A percentile compares a stretch with the other conserved stretches of the same genome.
These are phyloP conservation scores for Drosophila virilis DNA, from an alignment of 1,140 invertebrate species.

Conservation along the genomic window DNA sequence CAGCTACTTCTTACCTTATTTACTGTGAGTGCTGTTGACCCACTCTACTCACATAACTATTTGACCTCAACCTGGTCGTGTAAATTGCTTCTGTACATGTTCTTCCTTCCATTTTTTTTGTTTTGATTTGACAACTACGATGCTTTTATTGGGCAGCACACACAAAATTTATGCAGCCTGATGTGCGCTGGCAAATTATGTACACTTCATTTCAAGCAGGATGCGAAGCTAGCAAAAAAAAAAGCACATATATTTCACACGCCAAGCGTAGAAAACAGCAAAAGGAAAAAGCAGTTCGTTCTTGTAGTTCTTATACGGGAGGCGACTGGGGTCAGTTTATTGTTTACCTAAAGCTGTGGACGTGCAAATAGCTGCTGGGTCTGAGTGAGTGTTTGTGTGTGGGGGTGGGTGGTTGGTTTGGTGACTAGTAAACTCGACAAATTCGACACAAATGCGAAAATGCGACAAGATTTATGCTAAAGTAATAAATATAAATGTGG, in stretches of 20 bases:
- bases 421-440: constrained; percentile 74
- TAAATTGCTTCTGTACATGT: constrained; percentile 29
- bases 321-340: constrained; percentile 65
- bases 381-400: constrained; percentile 1
- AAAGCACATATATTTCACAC: constrained; percentile 64
- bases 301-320: not conserved
- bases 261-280: not conserved
- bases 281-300: not conserved
- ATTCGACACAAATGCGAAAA: constrained; percentile 82
- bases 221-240: constrained; percentile 35
- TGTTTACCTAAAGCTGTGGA: constrained; percentile 70
- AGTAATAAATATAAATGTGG: constrained; percentile 82
- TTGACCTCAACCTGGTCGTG: constrained; percentile 19
- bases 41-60: constrained; percentile 1
- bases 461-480: constrained; percentile 82
- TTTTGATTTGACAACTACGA: constrained; percentile 67
- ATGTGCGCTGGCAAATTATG: constrained; percentile 72
- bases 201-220: constrained; percentile 74
- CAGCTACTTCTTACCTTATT: not conserved
- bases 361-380: constrained; percentile 56
- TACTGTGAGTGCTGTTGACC: constrained; percentile 6
- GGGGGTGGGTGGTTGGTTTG: not conserved
- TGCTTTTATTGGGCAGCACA: constrained; percentile 69
- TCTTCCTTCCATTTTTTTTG: constrained; percentile 15
- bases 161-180: constrained; percentile 69